A percentile compares a stretch with the other conserved stretches of the same genome.
These are phyloP conservation scores for Cebidichthys violaceus DNA, from an alignment of 2,113 vertebrate species.

Conservation along the genomic window DNA sequence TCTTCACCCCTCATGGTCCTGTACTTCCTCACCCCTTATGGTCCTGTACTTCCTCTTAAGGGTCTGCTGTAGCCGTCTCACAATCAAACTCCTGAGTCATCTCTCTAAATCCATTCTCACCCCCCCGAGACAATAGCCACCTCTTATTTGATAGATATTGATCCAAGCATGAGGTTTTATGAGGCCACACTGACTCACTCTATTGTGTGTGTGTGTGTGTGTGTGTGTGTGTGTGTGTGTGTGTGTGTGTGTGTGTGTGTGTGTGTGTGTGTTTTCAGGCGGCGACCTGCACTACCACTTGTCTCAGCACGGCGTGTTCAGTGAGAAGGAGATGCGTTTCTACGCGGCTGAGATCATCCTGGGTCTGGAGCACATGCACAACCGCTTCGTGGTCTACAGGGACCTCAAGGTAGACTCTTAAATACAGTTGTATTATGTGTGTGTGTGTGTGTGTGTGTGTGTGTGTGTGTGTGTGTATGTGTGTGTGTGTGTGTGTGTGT, in stretches of 20 bases:
- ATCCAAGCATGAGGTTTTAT: slow-evolving; percentile 17
- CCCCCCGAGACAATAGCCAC: slow-evolving; percentile 12
- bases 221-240: slow-evolving; percentile 33
- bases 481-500: too few relatives aligned
- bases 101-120: too few relatives aligned
- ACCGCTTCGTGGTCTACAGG: slow-evolving; percentile 95
- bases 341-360: slow-evolving; percentile 97
- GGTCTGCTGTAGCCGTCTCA: too few relatives aligned
- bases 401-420: slow-evolving; percentile 91
- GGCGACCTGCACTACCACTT: slow-evolving; percentile 98
- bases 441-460: too few relatives aligned
- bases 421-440: too few relatives aligned
- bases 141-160: slow-evolving; percentile 28
- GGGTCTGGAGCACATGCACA: slow-evolving; percentile 98
- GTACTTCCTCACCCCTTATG: too few relatives aligned
- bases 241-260: slow-evolving; percentile 5
- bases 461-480: too few relatives aligned
- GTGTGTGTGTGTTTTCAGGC: slow-evolving; percentile 79
- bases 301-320: slow-evolving; percentile 97
- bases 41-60: too few relatives aligned
- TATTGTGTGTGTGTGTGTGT: slow-evolving; percentile 21
- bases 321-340: slow-evolving; percentile 98
- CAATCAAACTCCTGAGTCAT: background rate
- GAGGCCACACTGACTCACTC: slow-evolving; percentile 32
- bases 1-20: too few relatives aligned